Conservation (phyloP, 1,140 invertebrate genomes). For the Nephotettix cincticeps region DNA sequence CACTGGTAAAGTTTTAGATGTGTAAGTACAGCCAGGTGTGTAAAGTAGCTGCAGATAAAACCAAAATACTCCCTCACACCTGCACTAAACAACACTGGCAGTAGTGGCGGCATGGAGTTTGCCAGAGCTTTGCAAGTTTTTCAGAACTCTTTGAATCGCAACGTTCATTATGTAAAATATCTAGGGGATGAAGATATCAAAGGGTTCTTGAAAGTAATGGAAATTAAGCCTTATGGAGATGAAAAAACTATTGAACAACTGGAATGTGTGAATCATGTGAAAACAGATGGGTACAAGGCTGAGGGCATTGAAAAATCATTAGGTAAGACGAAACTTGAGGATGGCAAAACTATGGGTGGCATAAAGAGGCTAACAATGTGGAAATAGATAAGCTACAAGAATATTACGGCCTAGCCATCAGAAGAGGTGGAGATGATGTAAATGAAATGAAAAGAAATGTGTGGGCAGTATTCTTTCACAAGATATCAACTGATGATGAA, state of each 20-base stretch:
- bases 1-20: constrained; percentile 30
- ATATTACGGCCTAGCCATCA: constrained; percentile 29
- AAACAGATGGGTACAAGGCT: constrained; percentile 1
- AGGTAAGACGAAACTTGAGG: neutral
- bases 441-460: constrained; percentile 26
- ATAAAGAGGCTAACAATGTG: neutral
- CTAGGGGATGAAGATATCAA: neutral
- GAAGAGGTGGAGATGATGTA: neutral
- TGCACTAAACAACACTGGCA: constrained; percentile 34
- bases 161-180: constrained; percentile 3
- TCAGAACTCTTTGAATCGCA: constrained; percentile 28
- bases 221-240: constrained; percentile 27
- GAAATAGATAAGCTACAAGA: constrained; percentile 1
- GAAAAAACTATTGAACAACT: constrained; percentile 19
- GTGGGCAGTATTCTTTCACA: constrained; percentile 31
- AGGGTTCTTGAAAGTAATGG: constrained; percentile 7
- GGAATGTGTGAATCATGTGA: constrained; percentile 30
- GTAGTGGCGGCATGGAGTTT: constrained; percentile 36
- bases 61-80: neutral
- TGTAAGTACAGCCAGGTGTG: constrained; percentile 25
- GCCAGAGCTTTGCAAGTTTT: constrained; percentile 32
- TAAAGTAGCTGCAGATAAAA: neutral
- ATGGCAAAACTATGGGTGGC: neutral
- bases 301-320: constrained; percentile 1
- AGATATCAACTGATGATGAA: neutral